phyloP scores from a whole-genome alignment of 2,113 vertebrate genomes.

The Heteronetta atricapilla region DNA sequence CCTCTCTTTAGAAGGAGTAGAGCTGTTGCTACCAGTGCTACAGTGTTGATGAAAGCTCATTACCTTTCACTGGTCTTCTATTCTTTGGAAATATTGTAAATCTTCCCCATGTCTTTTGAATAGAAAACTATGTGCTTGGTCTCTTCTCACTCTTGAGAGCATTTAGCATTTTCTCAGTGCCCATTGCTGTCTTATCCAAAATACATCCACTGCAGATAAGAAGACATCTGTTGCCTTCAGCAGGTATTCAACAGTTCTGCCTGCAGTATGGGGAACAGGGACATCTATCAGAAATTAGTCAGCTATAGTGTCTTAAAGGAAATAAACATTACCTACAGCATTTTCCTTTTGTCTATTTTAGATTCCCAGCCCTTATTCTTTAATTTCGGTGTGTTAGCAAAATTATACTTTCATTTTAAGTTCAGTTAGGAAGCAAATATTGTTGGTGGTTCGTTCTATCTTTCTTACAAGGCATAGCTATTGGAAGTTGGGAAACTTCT shows the following conservation, averaged over 20 bases:
- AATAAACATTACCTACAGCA: background rate
- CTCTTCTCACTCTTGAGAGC: background rate
- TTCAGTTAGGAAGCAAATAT: background rate
- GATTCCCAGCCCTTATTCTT: background rate
- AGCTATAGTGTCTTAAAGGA: background rate
- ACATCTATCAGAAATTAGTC: background rate
- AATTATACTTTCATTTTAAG: background rate
- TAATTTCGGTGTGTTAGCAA: background rate
- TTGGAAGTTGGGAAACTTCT: background rate
- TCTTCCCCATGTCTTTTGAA: background rate
- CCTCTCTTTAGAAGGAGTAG: background rate
- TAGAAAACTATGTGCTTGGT: background rate
- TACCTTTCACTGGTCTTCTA: background rate
- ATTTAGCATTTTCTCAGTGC: background rate
- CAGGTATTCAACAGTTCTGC: background rate
- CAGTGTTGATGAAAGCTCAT: background rate
- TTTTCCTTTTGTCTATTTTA: background rate
- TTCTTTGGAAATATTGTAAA: background rate
- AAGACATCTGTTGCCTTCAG: background rate
- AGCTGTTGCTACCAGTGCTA: background rate
- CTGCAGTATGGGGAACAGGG: background rate
- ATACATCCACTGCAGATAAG: background rate
- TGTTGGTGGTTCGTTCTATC: background rate
- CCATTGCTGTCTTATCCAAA: background rate
- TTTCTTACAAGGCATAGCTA: background rate